These are phyloP conservation scores for Melanocharis versteri DNA, from an alignment of 2,113 vertebrate genomes.

Conservation along the genomic window DNA sequence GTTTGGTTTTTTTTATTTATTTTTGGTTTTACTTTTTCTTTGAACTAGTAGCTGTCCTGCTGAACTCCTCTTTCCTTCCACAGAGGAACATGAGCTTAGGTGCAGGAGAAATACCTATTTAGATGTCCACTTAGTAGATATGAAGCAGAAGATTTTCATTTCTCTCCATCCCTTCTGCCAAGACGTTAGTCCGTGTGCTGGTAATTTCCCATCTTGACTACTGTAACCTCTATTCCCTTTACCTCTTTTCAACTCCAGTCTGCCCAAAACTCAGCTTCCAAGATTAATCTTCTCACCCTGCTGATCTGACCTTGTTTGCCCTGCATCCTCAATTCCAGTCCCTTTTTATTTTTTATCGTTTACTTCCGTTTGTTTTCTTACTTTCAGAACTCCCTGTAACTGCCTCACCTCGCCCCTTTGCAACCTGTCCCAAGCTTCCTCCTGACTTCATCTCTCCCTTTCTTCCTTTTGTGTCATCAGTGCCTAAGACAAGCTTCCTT, in stretches of 20 bases:
- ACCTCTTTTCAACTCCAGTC: slow-evolving; percentile 23
- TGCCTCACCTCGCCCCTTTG: not conserved
- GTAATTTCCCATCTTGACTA: slow-evolving; percentile 73
- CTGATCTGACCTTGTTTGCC: not conserved
- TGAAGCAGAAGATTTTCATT: slow-evolving; percentile 73
- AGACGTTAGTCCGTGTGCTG: slow-evolving; percentile 71
- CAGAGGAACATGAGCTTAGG: slow-evolving; percentile 72
- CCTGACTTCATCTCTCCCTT: not conserved
- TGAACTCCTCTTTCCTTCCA: slow-evolving; percentile 72
- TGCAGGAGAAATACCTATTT: slow-evolving; percentile 72
- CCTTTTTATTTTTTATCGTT: not conserved
- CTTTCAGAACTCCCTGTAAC: not conserved
- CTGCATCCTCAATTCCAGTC: not conserved
- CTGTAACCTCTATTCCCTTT: slow-evolving; percentile 60
- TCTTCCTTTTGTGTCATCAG: not conserved
- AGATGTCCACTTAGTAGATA: slow-evolving; percentile 72
- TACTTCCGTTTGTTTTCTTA: slow-evolving; percentile 13
- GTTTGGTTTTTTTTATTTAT: not conserved
- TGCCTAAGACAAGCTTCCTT: not conserved
- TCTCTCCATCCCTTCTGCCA: slow-evolving; percentile 71
- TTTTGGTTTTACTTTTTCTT: not conserved
- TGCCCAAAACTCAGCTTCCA: slow-evolving; percentile 14
- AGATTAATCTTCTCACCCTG: slow-evolving; percentile 17
- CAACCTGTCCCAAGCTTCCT: not conserved
- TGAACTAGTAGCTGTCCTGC: slow-evolving; percentile 54